Evolutionary conservation across 2,888 invertebrate species (phyloP).

Genomic region (Drosophila stalkeri): DNA sequence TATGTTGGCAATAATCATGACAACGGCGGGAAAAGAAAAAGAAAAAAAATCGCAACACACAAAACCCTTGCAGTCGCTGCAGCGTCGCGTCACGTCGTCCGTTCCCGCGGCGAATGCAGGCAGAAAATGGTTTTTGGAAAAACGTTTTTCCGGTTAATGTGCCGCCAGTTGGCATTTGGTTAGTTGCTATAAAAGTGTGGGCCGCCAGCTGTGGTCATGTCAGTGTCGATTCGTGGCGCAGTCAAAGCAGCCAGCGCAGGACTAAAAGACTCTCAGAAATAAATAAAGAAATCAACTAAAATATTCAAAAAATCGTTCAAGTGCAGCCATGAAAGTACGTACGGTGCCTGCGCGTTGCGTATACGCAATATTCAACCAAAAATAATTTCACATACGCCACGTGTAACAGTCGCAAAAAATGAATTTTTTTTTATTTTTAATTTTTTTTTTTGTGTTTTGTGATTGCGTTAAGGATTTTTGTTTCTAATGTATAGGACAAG

Average conservation of each 20-base stretch:
- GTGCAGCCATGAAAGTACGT: conserved; percentile 29
- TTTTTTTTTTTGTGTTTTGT: conserved; percentile 7
- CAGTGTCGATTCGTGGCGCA: conserved; percentile 68
- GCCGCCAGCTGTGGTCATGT: conserved; percentile 58
- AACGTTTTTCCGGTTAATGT: conserved; percentile 70
- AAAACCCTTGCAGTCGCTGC: background rate
- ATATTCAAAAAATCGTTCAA: background rate
- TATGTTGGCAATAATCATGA: conserved; percentile 47
- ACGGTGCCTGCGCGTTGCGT: conserved; percentile 1
- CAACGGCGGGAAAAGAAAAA: conserved; percentile 40
- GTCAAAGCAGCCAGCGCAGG: conserved; percentile 33
- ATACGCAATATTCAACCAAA: background rate
- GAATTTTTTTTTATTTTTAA: conserved; percentile 3
- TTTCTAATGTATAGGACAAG: too few species aligned
- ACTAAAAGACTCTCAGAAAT: conserved; percentile 8
- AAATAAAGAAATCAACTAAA: too few species aligned
- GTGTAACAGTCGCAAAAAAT: conserved; percentile 1
- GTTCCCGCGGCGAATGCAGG: conserved; percentile 29
- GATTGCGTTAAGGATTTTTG: background rate
- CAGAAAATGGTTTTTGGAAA: conserved; percentile 46
- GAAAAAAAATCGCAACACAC: conserved; percentile 1
- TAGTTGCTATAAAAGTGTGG: conserved; percentile 59
- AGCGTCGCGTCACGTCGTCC: background rate
- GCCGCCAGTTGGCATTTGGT: conserved; percentile 38
- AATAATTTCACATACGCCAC: conserved; percentile 30